These are phyloP conservation scores for Panzeria rudis DNA, from an alignment of 2,888 invertebrate genomes.

Conservation along the genomic window DNA sequence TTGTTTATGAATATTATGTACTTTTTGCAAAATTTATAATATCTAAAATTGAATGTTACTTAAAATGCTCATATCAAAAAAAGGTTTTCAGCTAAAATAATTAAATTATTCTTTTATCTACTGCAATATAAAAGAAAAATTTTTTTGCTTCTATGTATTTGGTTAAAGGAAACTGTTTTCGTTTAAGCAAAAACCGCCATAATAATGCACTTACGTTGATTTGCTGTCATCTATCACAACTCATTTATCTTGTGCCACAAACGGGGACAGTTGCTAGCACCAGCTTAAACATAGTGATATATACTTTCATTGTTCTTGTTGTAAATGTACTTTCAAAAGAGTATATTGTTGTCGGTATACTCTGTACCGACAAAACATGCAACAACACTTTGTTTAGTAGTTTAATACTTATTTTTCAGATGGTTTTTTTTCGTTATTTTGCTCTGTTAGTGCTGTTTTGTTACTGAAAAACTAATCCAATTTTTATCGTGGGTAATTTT, in stretches of 20 bases:
- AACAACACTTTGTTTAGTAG: conserved; percentile 73
- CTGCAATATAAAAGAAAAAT: neutral
- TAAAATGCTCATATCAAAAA: neutral
- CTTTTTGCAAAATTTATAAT: neutral
- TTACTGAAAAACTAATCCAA: conserved; percentile 81
- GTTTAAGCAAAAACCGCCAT: conserved; percentile 69
- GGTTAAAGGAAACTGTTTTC: conserved; percentile 32
- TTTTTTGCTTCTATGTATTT: conserved; percentile 18
- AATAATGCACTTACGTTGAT: conserved; percentile 83
- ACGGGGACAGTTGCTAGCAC: conserved; percentile 63
- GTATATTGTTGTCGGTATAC: conserved; percentile 14
- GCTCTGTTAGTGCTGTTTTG: conserved; percentile 53
- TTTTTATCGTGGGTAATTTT: conserved; percentile 83
- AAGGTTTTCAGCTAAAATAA: conserved; percentile 3
- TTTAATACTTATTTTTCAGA: conserved; percentile 22
- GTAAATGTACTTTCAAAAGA: conserved; percentile 37
- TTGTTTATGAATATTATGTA: too few relatives aligned
- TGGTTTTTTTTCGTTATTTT: conserved; percentile 1
- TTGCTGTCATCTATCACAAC: conserved; percentile 82
- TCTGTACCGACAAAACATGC: conserved; percentile 77
- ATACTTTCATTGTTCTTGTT: conserved; percentile 51
- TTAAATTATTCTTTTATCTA: neutral
- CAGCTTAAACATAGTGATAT: conserved; percentile 50
- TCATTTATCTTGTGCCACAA: conserved; percentile 80
- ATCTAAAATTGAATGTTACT: neutral